Conservation (phyloP, 2,113 vertebrate species). For the Colaptes auratus region DNA sequence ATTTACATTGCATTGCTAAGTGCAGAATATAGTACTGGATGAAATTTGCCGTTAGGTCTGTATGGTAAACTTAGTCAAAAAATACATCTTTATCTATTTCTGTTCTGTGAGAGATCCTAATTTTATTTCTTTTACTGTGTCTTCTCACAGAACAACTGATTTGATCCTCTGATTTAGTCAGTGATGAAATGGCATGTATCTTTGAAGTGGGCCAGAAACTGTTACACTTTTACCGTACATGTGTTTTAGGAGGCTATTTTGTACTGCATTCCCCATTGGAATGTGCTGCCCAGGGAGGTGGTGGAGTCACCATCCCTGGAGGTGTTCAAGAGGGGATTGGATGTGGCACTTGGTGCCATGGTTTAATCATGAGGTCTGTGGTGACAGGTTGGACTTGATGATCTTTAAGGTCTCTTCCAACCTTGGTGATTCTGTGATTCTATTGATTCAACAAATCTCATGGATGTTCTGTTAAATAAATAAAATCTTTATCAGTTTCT, state of each 20-base stretch:
- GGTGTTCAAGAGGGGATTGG: too few relatives aligned
- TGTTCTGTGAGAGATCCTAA: background rate
- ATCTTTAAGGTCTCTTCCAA: too few relatives aligned
- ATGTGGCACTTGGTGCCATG: too few relatives aligned
- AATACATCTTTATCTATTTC: background rate
- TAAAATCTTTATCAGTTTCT: background rate
- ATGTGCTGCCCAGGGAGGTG: too few relatives aligned
- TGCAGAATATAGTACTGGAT: background rate
- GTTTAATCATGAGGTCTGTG: too few relatives aligned
- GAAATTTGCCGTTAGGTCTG: background rate
- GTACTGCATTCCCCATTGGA: background rate
- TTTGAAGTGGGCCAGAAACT: background rate
- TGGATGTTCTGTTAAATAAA: too few relatives aligned
- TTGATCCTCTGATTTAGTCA: background rate
- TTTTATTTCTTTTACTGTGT: background rate
- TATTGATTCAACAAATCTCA: too few relatives aligned
- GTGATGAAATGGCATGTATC: background rate
- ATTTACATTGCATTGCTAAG: background rate
- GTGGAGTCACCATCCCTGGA: too few relatives aligned
- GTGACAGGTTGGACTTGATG: too few relatives aligned
- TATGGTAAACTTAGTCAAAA: background rate
- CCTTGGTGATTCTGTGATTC: too few relatives aligned
- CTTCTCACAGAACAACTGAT: background rate
- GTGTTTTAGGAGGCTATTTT: background rate
- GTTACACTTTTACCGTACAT: rapidly evolving